Evolutionary conservation across 2,888 invertebrate species (phyloP).

Genomic region (Junonia oenone): DNA sequence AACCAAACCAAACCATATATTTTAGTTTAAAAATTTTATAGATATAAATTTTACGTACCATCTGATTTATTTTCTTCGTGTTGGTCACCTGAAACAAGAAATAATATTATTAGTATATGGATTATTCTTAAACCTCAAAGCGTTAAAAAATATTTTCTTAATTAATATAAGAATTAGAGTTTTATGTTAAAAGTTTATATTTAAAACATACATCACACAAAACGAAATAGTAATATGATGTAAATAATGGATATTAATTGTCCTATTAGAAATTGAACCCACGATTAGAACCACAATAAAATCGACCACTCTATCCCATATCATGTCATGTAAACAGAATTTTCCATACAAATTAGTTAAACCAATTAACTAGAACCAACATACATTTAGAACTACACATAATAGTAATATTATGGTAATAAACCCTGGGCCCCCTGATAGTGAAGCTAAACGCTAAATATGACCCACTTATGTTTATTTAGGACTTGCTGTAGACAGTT

Average conservation of each 20-base stretch:
- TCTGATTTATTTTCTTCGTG: slow-evolving; percentile 24
- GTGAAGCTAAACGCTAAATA: background rate
- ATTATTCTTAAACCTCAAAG: no score
- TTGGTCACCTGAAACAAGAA: slow-evolving; percentile 22
- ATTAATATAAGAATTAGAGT: no score
- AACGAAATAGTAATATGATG: no score
- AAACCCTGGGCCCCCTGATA: background rate
- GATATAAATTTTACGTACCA: slow-evolving; percentile 22
- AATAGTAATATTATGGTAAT: background rate
- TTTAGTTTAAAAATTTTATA: no score
- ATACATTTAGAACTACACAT: background rate
- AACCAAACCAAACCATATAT: no score
- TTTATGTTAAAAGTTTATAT: no score
- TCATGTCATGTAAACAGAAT: background rate
- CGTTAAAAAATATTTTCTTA: no score
- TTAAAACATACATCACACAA: no score
- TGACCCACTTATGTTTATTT: background rate
- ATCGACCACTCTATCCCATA: no score
- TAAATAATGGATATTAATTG: no score
- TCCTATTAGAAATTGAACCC: no score
- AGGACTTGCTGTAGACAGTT: background rate
- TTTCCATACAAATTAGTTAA: background rate
- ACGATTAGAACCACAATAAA: no score
- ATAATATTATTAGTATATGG: background rate
- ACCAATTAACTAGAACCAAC: background rate